Evolutionary conservation across 2,888 invertebrate species (phyloP), one percentile per base, ranked within the genome.

Genomic region (Globia sparganii): DNA sequence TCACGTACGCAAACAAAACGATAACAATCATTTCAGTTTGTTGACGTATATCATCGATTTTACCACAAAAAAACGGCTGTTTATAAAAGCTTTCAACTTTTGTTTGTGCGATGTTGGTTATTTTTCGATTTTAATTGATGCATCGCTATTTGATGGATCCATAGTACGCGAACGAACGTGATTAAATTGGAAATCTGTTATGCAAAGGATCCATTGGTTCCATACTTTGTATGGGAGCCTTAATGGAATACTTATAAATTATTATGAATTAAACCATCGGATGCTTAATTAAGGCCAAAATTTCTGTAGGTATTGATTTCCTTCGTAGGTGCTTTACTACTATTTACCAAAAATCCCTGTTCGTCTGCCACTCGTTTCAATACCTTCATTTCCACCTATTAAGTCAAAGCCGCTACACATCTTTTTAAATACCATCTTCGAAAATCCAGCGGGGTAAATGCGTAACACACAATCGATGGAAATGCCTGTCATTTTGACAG

Each of bases 31-130:
- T 28, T 40, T 21, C 21, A 46, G 56, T 34, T 49, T 34, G 21
- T 56, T 62, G 15, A 67, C 62, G 8, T 25, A 25, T 40, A 21
- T 15, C 15, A 34, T 62, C 8, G n/a, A 11, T 31, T 40, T 73
- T n/a, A 62, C 46, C 11, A 61, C 31, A 62, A 64, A 68, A 25
- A 34, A 9, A 49, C 18, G 5, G 0, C 34, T 15, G 3, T 25
- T 53, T 34, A 59, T 15, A 49, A 79, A 77, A 66, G 66, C 66
- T 83, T 67, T 83, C 31, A 67, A 58, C 53, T 28, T 1, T 31
- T 61, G 56, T 69, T 58, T 53, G 28, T 58, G 28, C 1, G 31
- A 34, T 69, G 37, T 77, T 65, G 83, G 65, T 61, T 61, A 70
- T 37, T 49, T 31, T 56, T 70, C 31, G 15, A 5, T 68, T 82